phyloP scores from a whole-genome alignment of 1,140 invertebrate species.

The Drosophila chauvacae region DNA sequence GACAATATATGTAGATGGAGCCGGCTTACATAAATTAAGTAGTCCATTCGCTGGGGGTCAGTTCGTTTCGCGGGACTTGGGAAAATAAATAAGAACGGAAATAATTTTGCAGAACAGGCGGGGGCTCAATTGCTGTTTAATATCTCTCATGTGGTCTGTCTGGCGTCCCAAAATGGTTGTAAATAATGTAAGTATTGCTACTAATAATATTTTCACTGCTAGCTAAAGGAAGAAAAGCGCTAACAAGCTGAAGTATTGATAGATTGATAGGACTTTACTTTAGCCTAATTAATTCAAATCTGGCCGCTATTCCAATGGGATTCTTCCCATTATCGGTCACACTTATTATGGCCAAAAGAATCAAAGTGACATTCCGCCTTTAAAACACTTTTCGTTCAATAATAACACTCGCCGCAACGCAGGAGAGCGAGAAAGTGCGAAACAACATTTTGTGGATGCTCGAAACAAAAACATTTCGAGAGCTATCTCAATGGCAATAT shows the following conservation, averaged over 20 bases:
- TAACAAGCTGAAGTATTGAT: constrained; percentile 15
- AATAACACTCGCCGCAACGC: constrained; percentile 6
- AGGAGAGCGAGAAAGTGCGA: constrained; percentile 13
- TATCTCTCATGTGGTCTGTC: constrained; percentile 42
- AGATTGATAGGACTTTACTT: not conserved
- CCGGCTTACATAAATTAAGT: constrained; percentile 39
- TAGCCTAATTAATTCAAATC: not conserved
- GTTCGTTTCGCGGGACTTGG: constrained; percentile 10
- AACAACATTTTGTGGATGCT: constrained; percentile 32
- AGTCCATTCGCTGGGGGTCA: constrained; percentile 47
- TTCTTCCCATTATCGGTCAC: not conserved
- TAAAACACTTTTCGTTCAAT: constrained; percentile 3
- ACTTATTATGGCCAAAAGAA: constrained; percentile 4
- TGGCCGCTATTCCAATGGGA: not conserved
- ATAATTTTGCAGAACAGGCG: constrained; percentile 5
- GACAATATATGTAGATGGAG: not conserved
- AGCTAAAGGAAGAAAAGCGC: not conserved
- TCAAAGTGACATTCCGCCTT: constrained; percentile 45
- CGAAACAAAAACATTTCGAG: constrained; percentile 59
- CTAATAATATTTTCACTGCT: constrained; percentile 60
- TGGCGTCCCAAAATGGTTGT: constrained; percentile 30
- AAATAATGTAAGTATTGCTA: constrained; percentile 66
- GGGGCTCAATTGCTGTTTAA: constrained; percentile 64
- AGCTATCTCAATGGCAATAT: constrained; percentile 46
- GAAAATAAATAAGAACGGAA: constrained; percentile 33